These are phyloP conservation scores for Taenioides sp. DNA, from an alignment of 2,797 vertebrate genomes.

Conservation along the genomic window DNA sequence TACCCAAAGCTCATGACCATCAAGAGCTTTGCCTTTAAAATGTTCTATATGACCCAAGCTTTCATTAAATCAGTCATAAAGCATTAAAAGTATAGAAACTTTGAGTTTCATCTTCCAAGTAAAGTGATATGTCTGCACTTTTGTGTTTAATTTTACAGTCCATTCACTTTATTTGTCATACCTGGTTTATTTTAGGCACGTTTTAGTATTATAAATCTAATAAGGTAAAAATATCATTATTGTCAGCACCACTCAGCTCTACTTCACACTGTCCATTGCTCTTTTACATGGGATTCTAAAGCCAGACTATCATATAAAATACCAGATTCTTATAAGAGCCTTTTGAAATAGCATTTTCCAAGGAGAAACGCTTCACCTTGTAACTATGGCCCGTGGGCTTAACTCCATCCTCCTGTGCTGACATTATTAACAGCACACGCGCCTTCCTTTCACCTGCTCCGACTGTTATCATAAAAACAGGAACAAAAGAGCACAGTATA, in stretches of 20 bases:
- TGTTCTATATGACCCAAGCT: too few relatives aligned
- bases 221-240: too few relatives aligned
- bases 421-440: background rate
- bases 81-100: too few relatives aligned
- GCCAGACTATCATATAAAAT: background rate
- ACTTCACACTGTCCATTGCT: background rate
- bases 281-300: background rate
- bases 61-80: too few relatives aligned
- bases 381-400: constrained; percentile 6
- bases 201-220: too few relatives aligned
- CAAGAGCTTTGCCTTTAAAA: too few relatives aligned
- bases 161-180: too few relatives aligned
- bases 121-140: too few relatives aligned
- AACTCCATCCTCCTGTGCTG: background rate
- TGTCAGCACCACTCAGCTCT: background rate
- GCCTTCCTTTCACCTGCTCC: background rate
- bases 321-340: background rate
- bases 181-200: too few relatives aligned
- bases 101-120: too few relatives aligned
- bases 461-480: background rate
- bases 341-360: background rate
- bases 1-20: too few relatives aligned
- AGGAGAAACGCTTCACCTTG: constrained; percentile 5
- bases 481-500: background rate
- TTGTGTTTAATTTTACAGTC: too few relatives aligned